phyloP scores from a whole-genome alignment of 2,797 vertebrate genomes.

The Ciconia nigra region DNA sequence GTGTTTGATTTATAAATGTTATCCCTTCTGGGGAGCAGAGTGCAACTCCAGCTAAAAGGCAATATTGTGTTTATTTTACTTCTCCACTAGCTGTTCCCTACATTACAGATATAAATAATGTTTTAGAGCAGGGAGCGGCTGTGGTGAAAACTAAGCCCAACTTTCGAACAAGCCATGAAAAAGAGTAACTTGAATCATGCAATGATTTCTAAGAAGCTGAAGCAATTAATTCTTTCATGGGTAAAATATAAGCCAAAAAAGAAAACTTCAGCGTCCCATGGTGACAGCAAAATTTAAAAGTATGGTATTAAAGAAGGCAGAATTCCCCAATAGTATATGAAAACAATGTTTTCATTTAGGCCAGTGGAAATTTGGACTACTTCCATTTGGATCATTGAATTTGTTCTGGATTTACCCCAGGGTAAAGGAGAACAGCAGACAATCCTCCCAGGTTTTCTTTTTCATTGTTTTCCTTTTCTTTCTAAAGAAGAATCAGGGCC shows the following conservation, averaged over 20 bases:
- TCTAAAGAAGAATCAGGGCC: background rate
- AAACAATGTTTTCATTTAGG: constrained; percentile 30
- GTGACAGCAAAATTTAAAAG: constrained; percentile 39
- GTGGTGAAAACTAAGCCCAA: constrained; percentile 20
- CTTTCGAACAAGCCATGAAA: background rate
- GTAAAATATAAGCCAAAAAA: constrained; percentile 24
- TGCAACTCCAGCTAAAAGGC: constrained; percentile 29
- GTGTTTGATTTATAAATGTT: constrained; percentile 59
- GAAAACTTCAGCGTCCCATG: constrained; percentile 2
- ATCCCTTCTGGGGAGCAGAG: constrained; percentile 34
- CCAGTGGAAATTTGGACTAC: constrained; percentile 7
- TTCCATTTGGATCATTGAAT: background rate
- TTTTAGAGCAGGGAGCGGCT: background rate
- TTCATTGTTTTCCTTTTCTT: background rate
- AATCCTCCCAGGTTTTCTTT: background rate
- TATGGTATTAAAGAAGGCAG: background rate
- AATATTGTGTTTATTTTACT: constrained; percentile 38
- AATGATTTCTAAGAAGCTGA: constrained; percentile 37
- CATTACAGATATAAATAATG: constrained; percentile 21
- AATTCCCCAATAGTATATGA: background rate
- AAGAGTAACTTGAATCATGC: constrained; percentile 8
- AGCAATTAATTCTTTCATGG: constrained; percentile 41
- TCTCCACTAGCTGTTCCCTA: background rate
- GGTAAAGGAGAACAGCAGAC: background rate
- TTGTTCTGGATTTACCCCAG: constrained; percentile 19